Percentiles rank a stretch among this genome's conserved stretches.
phyloP scores from a whole-genome alignment of 2,888 invertebrate genomes.

The Microctonus brassicae region DNA sequence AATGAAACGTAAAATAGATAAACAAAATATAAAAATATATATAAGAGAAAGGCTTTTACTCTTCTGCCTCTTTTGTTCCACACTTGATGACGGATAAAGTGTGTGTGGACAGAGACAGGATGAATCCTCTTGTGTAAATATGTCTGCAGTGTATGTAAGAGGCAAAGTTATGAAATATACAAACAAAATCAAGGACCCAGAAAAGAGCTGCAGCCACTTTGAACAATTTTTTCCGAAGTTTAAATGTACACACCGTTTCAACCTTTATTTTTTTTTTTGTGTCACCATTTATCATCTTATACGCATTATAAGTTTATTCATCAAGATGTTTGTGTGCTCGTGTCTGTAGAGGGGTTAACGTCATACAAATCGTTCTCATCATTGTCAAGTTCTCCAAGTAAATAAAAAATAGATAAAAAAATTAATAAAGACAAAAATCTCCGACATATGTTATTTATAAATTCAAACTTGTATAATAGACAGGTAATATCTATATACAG shows the following conservation, averaged over 20 bases:
- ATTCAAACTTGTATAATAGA: background rate
- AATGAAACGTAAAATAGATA: conserved; percentile 32
- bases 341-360: background rate
- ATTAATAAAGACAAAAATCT: conserved; percentile 2
- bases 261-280: conserved; percentile 38
- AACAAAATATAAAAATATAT: conserved; percentile 34
- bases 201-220: conserved; percentile 49
- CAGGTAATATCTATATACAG: background rate
- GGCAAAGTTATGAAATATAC: conserved; percentile 64
- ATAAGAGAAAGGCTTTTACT: conserved; percentile 37
- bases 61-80: conserved; percentile 3
- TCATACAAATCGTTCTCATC: background rate
- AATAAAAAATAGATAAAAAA: background rate
- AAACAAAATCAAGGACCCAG: conserved; percentile 50
- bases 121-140: conserved; percentile 25
- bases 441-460: background rate
- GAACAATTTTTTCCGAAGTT: conserved; percentile 58
- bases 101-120: conserved; percentile 31
- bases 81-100: conserved; percentile 22
- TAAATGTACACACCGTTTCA: conserved; percentile 50
- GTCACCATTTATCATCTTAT: conserved; percentile 42
- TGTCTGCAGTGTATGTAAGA: conserved; percentile 36
- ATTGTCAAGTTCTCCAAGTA: background rate
- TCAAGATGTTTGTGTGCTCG: background rate
- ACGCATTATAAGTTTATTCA: background rate